Evolutionary conservation across 35 echinoderm and acorn worm species (phyloP).

Genomic region (Ptychodera flava): DNA sequence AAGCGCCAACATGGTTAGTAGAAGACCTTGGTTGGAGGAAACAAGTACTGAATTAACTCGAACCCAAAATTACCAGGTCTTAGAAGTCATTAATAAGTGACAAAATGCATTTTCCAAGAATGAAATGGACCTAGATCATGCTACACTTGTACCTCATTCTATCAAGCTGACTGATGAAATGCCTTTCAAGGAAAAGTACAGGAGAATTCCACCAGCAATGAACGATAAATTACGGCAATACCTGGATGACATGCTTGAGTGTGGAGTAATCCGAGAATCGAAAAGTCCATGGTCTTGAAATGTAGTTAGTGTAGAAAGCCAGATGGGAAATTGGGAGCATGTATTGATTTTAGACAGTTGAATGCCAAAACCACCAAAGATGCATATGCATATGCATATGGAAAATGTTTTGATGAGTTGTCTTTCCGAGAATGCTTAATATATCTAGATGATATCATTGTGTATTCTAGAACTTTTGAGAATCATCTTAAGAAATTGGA

Average conservation of each 20-base stretch:
- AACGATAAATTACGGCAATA: slow-evolving; percentile 41
- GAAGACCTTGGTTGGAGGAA: too few relatives aligned
- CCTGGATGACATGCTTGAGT: slow-evolving; percentile 31
- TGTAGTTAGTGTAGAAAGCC: too few relatives aligned
- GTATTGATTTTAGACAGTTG: too few relatives aligned
- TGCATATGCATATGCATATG: too few relatives aligned
- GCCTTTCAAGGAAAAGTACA: slow-evolving; percentile 27
- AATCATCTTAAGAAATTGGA: slow-evolving; percentile 7
- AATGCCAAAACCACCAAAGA: too few relatives aligned
- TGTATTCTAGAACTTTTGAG: slow-evolving; percentile 28
- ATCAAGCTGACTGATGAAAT: slow-evolving; percentile 33
- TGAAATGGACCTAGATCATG: slow-evolving; percentile 22
- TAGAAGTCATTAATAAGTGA: too few relatives aligned
- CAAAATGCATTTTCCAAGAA: too few relatives aligned
- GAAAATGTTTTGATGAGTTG: slow-evolving; percentile 16
- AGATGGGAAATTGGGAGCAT: too few relatives aligned
- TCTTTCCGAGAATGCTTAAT: slow-evolving; percentile 17
- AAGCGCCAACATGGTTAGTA: too few relatives aligned
- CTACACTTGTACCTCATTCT: slow-evolving; percentile 20
- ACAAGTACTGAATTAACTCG: too few relatives aligned
- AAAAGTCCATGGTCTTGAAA: slow-evolving; percentile 36
- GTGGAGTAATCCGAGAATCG: slow-evolving; percentile 34
- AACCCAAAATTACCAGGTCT: too few relatives aligned
- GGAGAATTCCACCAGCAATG: slow-evolving; percentile 40
- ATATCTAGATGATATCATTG: slow-evolving; percentile 28